Conservation (phyloP, 2,113 vertebrate genomes). For the Coryphaenoides rupestris region DNA sequence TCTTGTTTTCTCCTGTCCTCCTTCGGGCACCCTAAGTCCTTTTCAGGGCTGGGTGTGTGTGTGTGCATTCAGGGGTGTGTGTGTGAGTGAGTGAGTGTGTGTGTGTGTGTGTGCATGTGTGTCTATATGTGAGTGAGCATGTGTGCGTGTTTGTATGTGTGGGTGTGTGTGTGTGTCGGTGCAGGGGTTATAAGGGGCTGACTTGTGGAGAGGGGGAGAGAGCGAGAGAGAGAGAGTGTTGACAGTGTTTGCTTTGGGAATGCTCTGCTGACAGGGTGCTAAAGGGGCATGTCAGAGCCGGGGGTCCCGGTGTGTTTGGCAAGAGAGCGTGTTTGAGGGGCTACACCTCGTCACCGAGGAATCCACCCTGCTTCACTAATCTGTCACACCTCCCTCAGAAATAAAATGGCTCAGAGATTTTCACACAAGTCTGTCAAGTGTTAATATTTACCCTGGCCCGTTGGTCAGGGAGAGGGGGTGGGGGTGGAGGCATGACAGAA, state of each 20-base stretch:
- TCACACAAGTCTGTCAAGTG: slow-evolving; percentile 79
- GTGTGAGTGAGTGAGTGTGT: too few relatives aligned
- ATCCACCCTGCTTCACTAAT: slow-evolving; percentile 73
- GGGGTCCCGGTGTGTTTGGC: slow-evolving; percentile 65
- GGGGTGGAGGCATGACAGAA: slow-evolving; percentile 26
- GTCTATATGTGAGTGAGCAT: too few relatives aligned
- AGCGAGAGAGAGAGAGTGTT: slow-evolving; percentile 38
- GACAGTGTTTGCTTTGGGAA: slow-evolving; percentile 77
- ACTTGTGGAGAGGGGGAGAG: too few relatives aligned
- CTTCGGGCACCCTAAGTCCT: slow-evolving; percentile 63
- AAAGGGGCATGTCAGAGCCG: slow-evolving; percentile 76
- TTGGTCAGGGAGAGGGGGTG: slow-evolving; percentile 52
- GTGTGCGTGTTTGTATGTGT: too few relatives aligned
- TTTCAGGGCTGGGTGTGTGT: slow-evolving; percentile 52
- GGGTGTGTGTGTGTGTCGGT: too few relatives aligned
- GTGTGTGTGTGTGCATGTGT: too few relatives aligned
- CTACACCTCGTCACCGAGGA: slow-evolving; percentile 74
- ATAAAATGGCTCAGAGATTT: slow-evolving; percentile 77
- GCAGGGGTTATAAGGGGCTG: too few relatives aligned
- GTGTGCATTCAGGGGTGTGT: too few relatives aligned
- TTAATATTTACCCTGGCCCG: slow-evolving; percentile 81
- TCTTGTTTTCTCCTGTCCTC: slow-evolving; percentile 70
- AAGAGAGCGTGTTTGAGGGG: slow-evolving; percentile 62
- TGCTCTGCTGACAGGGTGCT: slow-evolving; percentile 75
- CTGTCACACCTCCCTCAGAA: slow-evolving; percentile 70